Conservation (phyloP, 2,888 invertebrate species). For the Bellardia pandia region DNA sequence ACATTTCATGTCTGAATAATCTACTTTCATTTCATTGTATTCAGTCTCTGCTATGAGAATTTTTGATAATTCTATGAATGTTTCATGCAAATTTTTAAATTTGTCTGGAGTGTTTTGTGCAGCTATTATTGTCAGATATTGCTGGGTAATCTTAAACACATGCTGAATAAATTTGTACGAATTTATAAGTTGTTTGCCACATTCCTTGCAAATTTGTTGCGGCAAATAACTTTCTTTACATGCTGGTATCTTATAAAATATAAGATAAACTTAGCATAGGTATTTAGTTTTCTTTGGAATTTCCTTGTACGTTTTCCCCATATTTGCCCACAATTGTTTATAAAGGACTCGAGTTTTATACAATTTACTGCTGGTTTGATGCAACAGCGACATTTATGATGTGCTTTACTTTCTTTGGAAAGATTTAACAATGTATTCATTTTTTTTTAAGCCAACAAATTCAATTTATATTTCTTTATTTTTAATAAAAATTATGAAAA, state of each 20-base stretch:
- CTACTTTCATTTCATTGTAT: no score
- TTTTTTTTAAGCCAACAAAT: no score
- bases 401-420: no score
- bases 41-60: no score
- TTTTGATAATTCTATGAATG: neutral
- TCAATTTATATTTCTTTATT: no score
- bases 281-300: neutral
- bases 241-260: neutral
- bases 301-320: neutral
- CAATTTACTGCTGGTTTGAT: neutral
- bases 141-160: neutral
- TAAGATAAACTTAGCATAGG: neutral
- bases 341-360: neutral
- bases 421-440: no score
- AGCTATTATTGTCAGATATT: neutral
- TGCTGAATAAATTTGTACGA: neutral
- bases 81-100: neutral
- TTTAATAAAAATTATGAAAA: no score
- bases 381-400: neutral
- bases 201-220: neutral
- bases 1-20: no score
- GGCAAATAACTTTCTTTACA: neutral
- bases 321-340: neutral
- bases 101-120: neutral
- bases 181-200: neutral